Evolutionary conservation across 92 coral and sea anemone genomes (phyloP), one percentile per base, ranked within the genome.

Genomic region (Blastomussa wellsi): DNA sequence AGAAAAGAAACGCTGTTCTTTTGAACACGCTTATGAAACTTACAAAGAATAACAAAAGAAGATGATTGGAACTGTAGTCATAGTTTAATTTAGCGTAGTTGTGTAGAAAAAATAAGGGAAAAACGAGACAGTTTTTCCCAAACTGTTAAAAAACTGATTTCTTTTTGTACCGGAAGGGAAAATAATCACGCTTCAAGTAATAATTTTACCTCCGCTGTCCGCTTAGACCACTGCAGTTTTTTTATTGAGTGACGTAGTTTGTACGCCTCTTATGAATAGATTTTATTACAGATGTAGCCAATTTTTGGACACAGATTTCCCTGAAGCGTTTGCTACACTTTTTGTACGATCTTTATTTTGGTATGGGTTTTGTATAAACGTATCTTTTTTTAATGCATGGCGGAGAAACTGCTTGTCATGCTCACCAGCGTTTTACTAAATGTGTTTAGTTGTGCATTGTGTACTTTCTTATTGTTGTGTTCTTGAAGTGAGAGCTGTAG

Each of bases 21-120:
- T 82, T 93, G 33, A 88, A 79, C 69, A 93, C 81, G 71, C 93
- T 93, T 29, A 51, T 87, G 66, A 82, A 87, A 47, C 78, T 93
- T 6, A 88, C 91, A 13, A 88, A 88, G 76, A 82, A 84, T 36
- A 84, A 64, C 35, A 84, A 78, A 28, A 57, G 67, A 60, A 80
- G 80, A 49, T 47, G 29, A 81, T 67, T 48, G 28, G 29, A 33
- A 53, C 49, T 55, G 33, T 4, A 26, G 7, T 38, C 20, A 39
- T 74, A 39, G 7, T 73, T 20, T 24, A 39, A 7, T 73, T 20
- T 24, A 22, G 24, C 12, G 24, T 60, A 60, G 64, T 16, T 26
- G 4, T 26, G 10, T 26, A 60, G 15, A 26, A 28, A 11, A 62
- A 26, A 17, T n/a, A n/a, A n/a, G n/a, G n/a, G 22, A 62, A 62